Base-by-base conservation (phyloP, 2,797 vertebrate species). In the Liparis tanakae region DNA sequence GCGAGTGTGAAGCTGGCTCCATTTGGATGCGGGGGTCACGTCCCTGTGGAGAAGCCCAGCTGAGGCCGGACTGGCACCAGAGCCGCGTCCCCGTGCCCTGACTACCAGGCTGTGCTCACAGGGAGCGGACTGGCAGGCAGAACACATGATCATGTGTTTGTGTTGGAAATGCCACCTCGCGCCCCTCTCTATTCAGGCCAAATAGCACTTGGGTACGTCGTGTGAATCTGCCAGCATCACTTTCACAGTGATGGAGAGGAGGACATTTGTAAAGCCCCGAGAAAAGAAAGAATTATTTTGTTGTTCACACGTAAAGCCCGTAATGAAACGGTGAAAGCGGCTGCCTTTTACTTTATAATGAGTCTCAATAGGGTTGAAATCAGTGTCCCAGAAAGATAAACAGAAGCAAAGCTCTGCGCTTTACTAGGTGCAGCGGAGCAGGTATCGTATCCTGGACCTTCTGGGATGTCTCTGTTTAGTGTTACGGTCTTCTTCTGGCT, bases 61-160 rank as follows among this genome's bases (percentile, higher is more conserved):
- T 82, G 80, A 87, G 83, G 85, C 81, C 88, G 77, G 83, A 60
- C 82, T 90, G 89, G 87, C 87, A 89, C 55, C 85, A 60, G 36
- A 67, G 57, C 83, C 50, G 39, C 77, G 86, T 83, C 85, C 84
- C 75, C 61, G 80, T 71, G 85, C 81, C 85, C 86, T 69, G 61
- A 83, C 88, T 82, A 90, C 88, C 88, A 88, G 82, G 72, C 90
- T 91, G 90, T 73, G 89, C 91, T 92, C 92, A 93, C 90, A 92
- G 74, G 78, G 79, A 83, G 44, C 50, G 6, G 74, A 82, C 85
- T 82, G 81, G 79, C 85, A 81, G 80, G 79, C 78, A 63, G 39
- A 69, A 61, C 74, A 71, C 84, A 83, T 64, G 73, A 81, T 77
- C 18, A 10, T 78, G 87, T 88, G 85, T 92, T 91, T 91, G 91